These are phyloP conservation scores for Oscheius onirici DNA, from an alignment of 2,888 invertebrate genomes.

Conservation along the genomic window DNA sequence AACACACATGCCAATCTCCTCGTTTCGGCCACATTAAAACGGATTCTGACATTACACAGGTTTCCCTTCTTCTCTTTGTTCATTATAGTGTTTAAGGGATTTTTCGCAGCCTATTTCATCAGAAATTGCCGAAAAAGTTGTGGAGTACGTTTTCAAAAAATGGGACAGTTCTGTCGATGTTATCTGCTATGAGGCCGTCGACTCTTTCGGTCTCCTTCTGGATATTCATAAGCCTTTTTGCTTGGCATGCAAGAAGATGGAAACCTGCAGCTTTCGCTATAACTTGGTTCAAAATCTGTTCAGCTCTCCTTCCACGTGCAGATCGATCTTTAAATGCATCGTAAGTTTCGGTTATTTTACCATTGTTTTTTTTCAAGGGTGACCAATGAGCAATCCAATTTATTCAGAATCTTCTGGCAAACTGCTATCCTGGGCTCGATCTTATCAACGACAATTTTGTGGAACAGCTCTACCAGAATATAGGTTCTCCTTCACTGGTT, in stretches of 20 bases:
- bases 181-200: slow-evolving; percentile 52
- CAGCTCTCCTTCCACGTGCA: slow-evolving; percentile 34
- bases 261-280: slow-evolving; percentile 42
- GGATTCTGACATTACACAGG: slow-evolving; percentile 44
- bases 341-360: slow-evolving; percentile 19
- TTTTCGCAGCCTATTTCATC: neutral
- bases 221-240: slow-evolving; percentile 43
- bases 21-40: slow-evolving; percentile 41
- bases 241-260: slow-evolving; percentile 33
- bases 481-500: slow-evolving; percentile 37
- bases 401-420: slow-evolving; percentile 9
- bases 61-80: slow-evolving; percentile 9
- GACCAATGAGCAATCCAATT: neutral
- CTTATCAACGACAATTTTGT: slow-evolving; percentile 34
- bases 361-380: neutral
- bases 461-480: slow-evolving; percentile 23
- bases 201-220: slow-evolving; percentile 44
- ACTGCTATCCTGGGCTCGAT: neutral
- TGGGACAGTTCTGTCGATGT: slow-evolving; percentile 55
- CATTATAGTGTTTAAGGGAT: neutral
- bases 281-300: slow-evolving; percentile 41
- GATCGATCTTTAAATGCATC: slow-evolving; percentile 48
- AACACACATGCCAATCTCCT: neutral
- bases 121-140: neutral
- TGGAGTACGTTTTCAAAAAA: slow-evolving; percentile 16